These are phyloP conservation scores for Coendou prehensilis DNA, from an alignment of 2,797 vertebrate genomes.

Conservation along the genomic window DNA sequence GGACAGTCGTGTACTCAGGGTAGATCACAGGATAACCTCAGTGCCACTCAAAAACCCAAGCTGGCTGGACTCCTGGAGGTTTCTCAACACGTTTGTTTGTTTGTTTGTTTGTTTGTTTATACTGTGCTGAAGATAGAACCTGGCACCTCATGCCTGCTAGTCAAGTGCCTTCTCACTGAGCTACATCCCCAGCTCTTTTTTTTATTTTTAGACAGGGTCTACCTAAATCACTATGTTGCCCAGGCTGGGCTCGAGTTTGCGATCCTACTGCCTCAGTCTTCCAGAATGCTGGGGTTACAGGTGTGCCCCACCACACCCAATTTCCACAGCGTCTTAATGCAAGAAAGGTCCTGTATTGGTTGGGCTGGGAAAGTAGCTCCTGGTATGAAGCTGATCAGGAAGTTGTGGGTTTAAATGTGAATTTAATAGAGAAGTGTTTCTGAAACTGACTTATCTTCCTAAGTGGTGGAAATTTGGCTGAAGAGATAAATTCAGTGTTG, in stretches of 20 bases:
- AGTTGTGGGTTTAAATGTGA: conserved; percentile 29
- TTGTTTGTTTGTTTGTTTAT: neutral
- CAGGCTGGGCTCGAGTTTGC: neutral
- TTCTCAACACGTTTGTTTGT: neutral
- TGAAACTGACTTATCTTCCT: conserved; percentile 57
- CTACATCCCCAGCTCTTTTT: neutral
- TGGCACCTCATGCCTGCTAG: neutral
- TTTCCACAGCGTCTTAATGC: neutral
- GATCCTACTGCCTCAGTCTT: neutral
- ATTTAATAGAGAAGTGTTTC: conserved; percentile 24
- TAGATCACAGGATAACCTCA: neutral
- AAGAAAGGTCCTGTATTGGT: neutral
- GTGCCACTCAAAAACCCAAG: neutral
- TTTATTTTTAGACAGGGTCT: neutral
- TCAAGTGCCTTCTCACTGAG: neutral
- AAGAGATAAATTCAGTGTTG: neutral
- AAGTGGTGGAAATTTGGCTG: neutral
- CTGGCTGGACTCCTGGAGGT: neutral
- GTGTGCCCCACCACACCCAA: neutral
- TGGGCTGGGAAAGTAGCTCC: conserved; percentile 22
- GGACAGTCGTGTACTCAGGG: neutral
- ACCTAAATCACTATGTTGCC: neutral
- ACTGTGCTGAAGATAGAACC: neutral
- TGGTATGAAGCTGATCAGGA: conserved; percentile 54
- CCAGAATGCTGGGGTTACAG: neutral